A percentile compares a stretch with the other conserved stretches of the same genome.
Conservation (phyloP, 2,113 vertebrate species). For the Arvicanthis niloticus region DNA sequence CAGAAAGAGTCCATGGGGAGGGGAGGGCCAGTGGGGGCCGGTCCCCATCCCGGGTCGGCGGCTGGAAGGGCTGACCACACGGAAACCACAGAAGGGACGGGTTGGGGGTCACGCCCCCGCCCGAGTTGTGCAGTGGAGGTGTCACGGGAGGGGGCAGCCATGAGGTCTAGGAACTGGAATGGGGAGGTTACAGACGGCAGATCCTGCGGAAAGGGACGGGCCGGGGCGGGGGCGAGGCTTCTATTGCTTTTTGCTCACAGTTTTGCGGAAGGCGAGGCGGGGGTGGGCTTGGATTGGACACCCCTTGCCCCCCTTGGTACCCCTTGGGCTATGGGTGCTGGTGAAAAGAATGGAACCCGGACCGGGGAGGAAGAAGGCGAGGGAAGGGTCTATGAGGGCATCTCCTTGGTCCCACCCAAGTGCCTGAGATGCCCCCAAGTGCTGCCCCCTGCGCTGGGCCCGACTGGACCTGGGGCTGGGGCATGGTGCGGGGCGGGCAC, state of each 20-base stretch:
- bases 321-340: constrained; percentile 84
- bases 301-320: constrained; percentile 83
- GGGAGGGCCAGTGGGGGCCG: constrained; percentile 59
- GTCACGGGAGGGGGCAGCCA: constrained; percentile 67
- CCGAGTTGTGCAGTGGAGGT: constrained; percentile 73
- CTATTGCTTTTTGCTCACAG: constrained; percentile 86
- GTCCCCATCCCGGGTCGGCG: constrained; percentile 50
- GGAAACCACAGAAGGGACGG: constrained; percentile 47
- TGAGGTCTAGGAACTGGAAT: constrained; percentile 58
- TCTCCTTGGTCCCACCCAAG: constrained; percentile 82
- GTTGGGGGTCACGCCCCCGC: constrained; percentile 69
- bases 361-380: constrained; percentile 66
- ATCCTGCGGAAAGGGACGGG: constrained; percentile 65
- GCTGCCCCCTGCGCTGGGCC: constrained; percentile 67
- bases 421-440: constrained; percentile 76
- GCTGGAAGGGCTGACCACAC: constrained; percentile 67
- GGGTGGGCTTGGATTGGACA: constrained; percentile 81
- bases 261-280: constrained; percentile 84
- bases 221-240: constrained; percentile 68
- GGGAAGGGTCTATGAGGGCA: constrained; percentile 69
- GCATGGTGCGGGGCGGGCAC: constrained; percentile 77
- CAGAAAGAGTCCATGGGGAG: constrained; percentile 74
- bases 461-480: constrained; percentile 61
- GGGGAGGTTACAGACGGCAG: constrained; percentile 73
- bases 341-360: constrained; percentile 83